Evolutionary conservation across 1,140 invertebrate species (phyloP).

Genomic region (Cyrtorhinus lividipennis): DNA sequence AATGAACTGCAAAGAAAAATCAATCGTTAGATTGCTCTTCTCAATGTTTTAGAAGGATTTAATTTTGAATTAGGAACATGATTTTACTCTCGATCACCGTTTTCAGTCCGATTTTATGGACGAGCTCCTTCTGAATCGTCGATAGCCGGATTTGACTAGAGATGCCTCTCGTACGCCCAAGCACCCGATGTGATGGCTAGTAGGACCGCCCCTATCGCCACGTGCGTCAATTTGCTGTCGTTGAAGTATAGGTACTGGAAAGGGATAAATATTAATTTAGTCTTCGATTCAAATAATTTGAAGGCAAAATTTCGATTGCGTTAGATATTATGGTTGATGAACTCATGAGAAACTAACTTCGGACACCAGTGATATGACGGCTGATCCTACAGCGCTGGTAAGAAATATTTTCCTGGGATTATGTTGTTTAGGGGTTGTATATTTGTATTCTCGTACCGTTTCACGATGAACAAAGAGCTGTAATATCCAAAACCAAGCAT

Average conservation of each 20-base stretch:
- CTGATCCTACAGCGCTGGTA: conserved; percentile 41
- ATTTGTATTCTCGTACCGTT: conserved; percentile 45
- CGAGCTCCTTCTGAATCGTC: conserved; percentile 29
- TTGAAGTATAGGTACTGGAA: conserved; percentile 40
- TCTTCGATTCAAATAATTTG: too few relatives aligned
- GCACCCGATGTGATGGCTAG: conserved; percentile 40
- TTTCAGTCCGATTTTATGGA: conserved; percentile 1
- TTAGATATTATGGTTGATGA: too few relatives aligned
- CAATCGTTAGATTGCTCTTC: too few relatives aligned
- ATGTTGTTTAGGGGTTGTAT: conserved; percentile 52
- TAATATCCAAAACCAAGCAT: too few relatives aligned
- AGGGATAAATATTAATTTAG: too few relatives aligned
- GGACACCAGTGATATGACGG: conserved; percentile 46
- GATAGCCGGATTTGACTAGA: conserved; percentile 37
- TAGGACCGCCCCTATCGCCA: conserved; percentile 43
- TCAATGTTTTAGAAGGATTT: too few relatives aligned
- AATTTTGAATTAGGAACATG: too few relatives aligned
- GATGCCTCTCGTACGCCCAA: conserved; percentile 54
- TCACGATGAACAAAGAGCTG: conserved; percentile 51
- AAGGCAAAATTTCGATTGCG: too few relatives aligned
- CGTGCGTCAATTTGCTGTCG: conserved; percentile 42
- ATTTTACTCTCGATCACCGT: too few relatives aligned
- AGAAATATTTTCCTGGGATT: conserved; percentile 51
- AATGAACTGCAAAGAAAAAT: too few relatives aligned
- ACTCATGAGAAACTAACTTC: conserved; percentile 37